Conservation (phyloP, 2,888 invertebrate genomes). For the Andrena trimmerana region DNA sequence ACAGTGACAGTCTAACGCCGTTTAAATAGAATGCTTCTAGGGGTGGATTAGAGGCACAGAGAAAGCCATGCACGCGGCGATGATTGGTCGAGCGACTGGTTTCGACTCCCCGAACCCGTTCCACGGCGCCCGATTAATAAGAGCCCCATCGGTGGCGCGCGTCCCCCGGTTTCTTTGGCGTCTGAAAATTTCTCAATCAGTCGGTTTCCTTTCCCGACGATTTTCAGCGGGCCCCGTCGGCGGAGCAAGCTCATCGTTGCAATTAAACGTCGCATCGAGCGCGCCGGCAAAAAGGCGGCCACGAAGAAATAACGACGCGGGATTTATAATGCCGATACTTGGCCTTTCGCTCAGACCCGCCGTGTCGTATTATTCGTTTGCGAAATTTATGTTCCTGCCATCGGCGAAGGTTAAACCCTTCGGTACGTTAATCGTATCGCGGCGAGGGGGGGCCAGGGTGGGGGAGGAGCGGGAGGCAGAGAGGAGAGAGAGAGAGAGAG, state of each 20-base stretch:
- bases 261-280: slow-evolving; percentile 54
- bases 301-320: slow-evolving; percentile 57
- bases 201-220: slow-evolving; percentile 38
- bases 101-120: slow-evolving; percentile 29
- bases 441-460: slow-evolving; percentile 5
- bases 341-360: slow-evolving; percentile 45
- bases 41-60: neutral
- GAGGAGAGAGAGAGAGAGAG: slow-evolving; percentile 29
- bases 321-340: slow-evolving; percentile 64
- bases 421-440: slow-evolving; percentile 66
- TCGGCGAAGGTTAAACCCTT: slow-evolving; percentile 66
- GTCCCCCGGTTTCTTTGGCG: slow-evolving; percentile 19
- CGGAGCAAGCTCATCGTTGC: slow-evolving; percentile 53
- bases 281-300: slow-evolving; percentile 55
- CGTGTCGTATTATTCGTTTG: slow-evolving; percentile 62
- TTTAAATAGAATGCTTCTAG: neutral
- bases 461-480: slow-evolving; percentile 18
- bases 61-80: neutral
- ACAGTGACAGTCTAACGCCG: too few relatives aligned
- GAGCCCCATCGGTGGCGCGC: slow-evolving; percentile 13
- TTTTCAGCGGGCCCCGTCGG: slow-evolving; percentile 41
- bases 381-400: slow-evolving; percentile 65
- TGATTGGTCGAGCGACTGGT: slow-evolving; percentile 18
- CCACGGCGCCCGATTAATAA: slow-evolving; percentile 46
- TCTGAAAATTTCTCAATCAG: slow-evolving; percentile 45